phyloP scores from a whole-genome alignment of 2,113 vertebrate species.

The Chaenogobius annularis region DNA sequence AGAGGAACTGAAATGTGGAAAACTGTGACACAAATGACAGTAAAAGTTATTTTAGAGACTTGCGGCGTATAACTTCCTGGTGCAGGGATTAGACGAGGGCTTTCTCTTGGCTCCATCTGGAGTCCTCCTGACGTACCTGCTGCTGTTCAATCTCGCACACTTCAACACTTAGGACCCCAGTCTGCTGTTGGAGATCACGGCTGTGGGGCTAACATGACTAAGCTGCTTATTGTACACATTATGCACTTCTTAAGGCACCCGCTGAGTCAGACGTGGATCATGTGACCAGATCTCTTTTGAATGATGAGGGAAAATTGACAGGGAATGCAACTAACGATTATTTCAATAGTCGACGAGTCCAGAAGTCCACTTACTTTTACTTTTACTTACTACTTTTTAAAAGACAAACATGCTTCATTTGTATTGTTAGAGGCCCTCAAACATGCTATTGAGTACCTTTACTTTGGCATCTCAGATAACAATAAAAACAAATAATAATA shows the following conservation, averaged over 20 bases:
- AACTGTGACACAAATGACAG: not conserved
- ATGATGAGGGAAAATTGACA: not conserved
- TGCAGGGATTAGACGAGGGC: constrained; percentile 64
- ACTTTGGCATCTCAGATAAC: no score
- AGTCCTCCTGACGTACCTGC: constrained; percentile 62
- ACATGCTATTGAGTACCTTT: no score
- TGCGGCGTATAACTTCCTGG: constrained; percentile 55
- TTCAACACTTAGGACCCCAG: constrained; percentile 10
- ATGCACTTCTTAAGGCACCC: constrained; percentile 7
- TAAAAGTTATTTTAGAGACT: no score
- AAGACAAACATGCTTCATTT: no score
- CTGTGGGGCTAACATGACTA: constrained; percentile 35
- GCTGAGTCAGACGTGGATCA: not conserved
- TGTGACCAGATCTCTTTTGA: not conserved
- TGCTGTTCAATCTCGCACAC: constrained; percentile 51
- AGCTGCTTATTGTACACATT: constrained; percentile 51
- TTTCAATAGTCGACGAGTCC: no score
- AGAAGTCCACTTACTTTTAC: no score
- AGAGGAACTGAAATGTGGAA: not conserved
- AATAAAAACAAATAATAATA: no score
- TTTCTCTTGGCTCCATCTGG: constrained; percentile 73
- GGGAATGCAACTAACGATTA: no score
- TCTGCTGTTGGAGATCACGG: constrained; percentile 28
- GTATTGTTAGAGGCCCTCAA: no score
- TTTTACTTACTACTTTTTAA: no score